A percentile compares a stretch with the other conserved stretches of the same genome.
Evolutionary conservation across 2,113 vertebrate genomes (phyloP).

Genomic region (Cichladusa arquata): DNA sequence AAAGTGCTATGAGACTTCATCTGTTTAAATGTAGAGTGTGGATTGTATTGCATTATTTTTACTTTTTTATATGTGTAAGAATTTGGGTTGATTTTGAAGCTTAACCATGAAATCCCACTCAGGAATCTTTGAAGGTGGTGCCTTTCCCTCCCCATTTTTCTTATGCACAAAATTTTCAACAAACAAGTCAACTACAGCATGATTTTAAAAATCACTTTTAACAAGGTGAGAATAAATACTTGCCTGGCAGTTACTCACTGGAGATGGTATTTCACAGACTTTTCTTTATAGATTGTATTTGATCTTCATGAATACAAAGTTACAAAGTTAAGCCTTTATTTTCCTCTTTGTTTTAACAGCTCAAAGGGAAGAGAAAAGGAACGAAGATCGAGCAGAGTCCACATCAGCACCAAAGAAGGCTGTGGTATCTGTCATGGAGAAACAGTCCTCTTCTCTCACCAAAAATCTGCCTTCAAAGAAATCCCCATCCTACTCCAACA

Average conservation of each 20-base stretch:
- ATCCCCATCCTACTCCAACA: conserved; percentile 6
- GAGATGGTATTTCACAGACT: background rate
- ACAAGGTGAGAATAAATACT: background rate
- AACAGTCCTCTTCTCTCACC: conserved; percentile 38
- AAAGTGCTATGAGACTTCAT: background rate
- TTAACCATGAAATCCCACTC: background rate
- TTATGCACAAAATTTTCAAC: background rate
- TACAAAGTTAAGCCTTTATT: background rate
- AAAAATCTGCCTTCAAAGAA: conserved; percentile 69
- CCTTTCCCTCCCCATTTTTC: background rate
- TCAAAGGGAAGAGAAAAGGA: conserved; percentile 69
- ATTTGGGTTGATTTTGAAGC: background rate
- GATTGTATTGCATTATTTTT: background rate
- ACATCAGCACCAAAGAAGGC: background rate
- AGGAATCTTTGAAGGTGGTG: conserved; percentile 53
- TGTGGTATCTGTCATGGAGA: background rate
- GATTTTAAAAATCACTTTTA: background rate
- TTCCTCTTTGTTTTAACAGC: conserved; percentile 59
- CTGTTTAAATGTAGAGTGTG: background rate
- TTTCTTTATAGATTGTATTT: background rate
- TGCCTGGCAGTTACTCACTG: background rate
- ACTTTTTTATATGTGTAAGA: background rate
- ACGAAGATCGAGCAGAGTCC: conserved; percentile 51
- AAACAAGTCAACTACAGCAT: background rate
- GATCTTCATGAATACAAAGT: background rate